A percentile compares a stretch with the other conserved stretches of the same genome.
Conservation (phyloP, 2,797 vertebrate species). For the Chanos chanos region DNA sequence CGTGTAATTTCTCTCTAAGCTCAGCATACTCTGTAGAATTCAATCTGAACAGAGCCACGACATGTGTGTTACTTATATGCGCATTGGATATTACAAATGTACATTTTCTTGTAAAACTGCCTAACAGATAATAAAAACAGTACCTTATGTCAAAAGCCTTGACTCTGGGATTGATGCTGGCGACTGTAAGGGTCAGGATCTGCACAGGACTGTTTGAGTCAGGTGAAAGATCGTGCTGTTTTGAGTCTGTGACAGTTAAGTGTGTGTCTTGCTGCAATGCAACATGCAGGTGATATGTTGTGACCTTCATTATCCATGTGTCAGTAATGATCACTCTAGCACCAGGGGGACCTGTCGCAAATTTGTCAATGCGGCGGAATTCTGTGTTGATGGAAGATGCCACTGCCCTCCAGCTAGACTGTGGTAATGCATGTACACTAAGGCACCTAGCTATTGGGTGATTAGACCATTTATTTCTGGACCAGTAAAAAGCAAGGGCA, state of each 20-base stretch:
- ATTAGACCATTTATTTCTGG: constrained; percentile 70
- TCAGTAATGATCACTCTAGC: constrained; percentile 87
- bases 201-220: constrained; percentile 82
- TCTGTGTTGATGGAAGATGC: constrained; percentile 85
- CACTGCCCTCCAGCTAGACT: constrained; percentile 75
- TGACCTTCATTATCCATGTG: constrained; percentile 92
- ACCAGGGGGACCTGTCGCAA: constrained; percentile 81
- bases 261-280: constrained; percentile 85
- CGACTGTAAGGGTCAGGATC: constrained; percentile 84
- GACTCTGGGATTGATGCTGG: constrained; percentile 74
- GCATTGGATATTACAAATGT: neutral
- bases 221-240: constrained; percentile 83
- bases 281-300: constrained; percentile 80
- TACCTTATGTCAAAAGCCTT: constrained; percentile 84
- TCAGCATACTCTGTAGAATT: constrained; percentile 89
- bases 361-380: constrained; percentile 91
- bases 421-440: constrained; percentile 67
- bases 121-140: neutral
- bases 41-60: constrained; percentile 65
- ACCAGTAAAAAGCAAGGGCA: constrained; percentile 81
- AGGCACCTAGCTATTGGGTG: constrained; percentile 80
- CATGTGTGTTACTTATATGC: neutral
- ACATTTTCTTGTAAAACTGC: neutral
- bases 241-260: constrained; percentile 81
- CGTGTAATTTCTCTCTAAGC: constrained; percentile 84